Evolutionary conservation across 2,113 vertebrate species (phyloP), one percentile per base, ranked within the genome.

Genomic region (Hypomesus transpacificus): DNA sequence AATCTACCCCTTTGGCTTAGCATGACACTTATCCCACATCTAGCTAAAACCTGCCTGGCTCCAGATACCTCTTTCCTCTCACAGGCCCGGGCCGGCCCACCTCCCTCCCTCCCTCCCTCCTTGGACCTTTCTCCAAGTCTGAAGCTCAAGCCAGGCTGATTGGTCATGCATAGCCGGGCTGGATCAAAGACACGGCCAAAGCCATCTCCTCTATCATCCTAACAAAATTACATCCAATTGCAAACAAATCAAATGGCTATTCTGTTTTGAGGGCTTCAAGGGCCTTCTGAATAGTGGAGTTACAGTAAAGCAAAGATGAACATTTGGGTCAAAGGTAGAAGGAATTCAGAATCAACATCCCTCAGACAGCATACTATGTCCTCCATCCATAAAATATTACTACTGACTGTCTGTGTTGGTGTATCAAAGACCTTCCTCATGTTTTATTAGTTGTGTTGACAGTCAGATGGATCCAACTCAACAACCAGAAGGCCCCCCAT

Each of bases 11-110:
- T 85, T 84, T 77, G 87, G 84, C 86, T 79, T 73, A 53, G 57
- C 69, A 83, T 50, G 81, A 84, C 82, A 81, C 82, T 82, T 79
- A 88, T 88, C 82, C 83, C 74, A 82, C 80, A 87, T 85, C 80
- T 83, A 84, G 86, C 75, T 83, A 80, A 84, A 83, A 81, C 69
- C 81, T 83, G 71, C 59, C 71, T 76, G 74, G 71, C 70, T 68
- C 87, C 81, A 83, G 83, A 87, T 80, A 80, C 68, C 39, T 73
- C 82, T 59, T 75, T 60, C 54, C 70, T 24, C 62, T 28, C 39
- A 46, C 39, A 46, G 39, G 50, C 61, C 69, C 60, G 39, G 50
- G 56, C 69, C 60, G 18, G 65, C 73, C 54, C 60, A 72, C 69
- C 70, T 75, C 66, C 13, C 39, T 46, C 39, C 2, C 39, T 46